Base-by-base conservation (phyloP, 2,888 invertebrate genomes). In the Rhodophaea formosa region DNA sequence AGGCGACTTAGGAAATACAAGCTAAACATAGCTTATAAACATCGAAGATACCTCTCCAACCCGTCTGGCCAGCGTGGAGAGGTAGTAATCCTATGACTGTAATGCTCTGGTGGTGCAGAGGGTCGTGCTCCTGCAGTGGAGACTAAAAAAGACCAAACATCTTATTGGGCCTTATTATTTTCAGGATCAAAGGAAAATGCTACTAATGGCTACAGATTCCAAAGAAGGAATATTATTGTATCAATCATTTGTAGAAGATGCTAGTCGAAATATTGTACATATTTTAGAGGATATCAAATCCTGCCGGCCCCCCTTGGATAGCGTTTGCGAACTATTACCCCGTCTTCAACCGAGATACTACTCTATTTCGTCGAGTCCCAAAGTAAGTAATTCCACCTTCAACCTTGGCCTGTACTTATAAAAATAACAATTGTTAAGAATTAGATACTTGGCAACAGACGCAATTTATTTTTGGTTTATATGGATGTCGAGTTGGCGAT, bases 331-430 rank as follows among this genome's bases (percentile, higher is more conserved):
- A 88, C 88, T 99, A 77, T 84, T 99, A 62, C 99, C 99, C 3
- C 94, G 99, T 65, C 92, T 99, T 39, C 99, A 99, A 80, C 96
- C 97, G 39, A 94, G 97, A 88, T 98, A 98, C 85, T 99, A 99
- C 86, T 99, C 99, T 1, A 99, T 99, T 75, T 99, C 99, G n/a
- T 99, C 98, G 8, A 98, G 98, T 64, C 95, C 98, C 3, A 98
- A 98, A 93, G 95, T 96, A 86, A 67, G 51, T 51, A 16, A 12
- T 7, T 10, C 7, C 12, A 39, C 39, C 39, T 39, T 39, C 12
- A 39, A 39, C 39, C 12, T 39, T 39, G n/a, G 12, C n/a, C 8
- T 39, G n/a, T 39, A 12, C 1, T 39, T 39, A n/a, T 39, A 39
- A 32, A 23, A 8, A 29, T 46, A n/a, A 7, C 17, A 30, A 5